These are phyloP conservation scores for Trilocha varians DNA, from an alignment of 2,888 invertebrate species.

Conservation along the genomic window DNA sequence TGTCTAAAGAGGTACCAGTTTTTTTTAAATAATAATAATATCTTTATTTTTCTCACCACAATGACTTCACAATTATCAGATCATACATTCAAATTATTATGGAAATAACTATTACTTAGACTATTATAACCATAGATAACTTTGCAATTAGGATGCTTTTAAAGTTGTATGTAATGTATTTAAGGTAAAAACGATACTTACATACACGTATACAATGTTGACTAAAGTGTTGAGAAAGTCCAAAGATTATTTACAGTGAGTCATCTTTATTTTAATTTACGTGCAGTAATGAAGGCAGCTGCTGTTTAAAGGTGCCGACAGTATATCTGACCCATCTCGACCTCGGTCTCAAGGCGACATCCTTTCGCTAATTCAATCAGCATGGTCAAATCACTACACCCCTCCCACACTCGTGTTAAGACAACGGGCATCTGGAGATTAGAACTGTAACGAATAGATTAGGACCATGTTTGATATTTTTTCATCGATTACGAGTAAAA, in stretches of 20 bases:
- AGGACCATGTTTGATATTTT: neutral
- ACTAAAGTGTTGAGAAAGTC: neutral
- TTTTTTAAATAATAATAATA: too few species aligned
- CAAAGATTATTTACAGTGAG: neutral
- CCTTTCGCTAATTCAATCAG: constrained; percentile 58
- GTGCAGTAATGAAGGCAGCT: constrained; percentile 44
- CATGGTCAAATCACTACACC: constrained; percentile 29
- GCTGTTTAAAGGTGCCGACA: constrained; percentile 37
- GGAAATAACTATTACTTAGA: too few species aligned
- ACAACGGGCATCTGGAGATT: constrained; percentile 24
- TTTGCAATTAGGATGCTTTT: too few species aligned
- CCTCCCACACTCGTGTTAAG: constrained; percentile 12
- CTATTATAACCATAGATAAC: too few species aligned
- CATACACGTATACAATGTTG: too few species aligned
- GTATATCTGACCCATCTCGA: constrained; percentile 23
- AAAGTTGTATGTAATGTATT: too few species aligned
- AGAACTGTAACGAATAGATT: constrained; percentile 3
- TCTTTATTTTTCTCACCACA: too few species aligned
- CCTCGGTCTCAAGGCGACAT: constrained; percentile 25
- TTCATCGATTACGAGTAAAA: too few species aligned
- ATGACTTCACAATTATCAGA: too few species aligned
- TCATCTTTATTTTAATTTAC: constrained; percentile 11
- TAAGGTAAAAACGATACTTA: too few species aligned
- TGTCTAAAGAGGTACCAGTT: too few species aligned
- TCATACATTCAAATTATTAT: too few species aligned